phyloP scores from a whole-genome alignment of 2,888 invertebrate species.

The Orthosia gracilis region DNA sequence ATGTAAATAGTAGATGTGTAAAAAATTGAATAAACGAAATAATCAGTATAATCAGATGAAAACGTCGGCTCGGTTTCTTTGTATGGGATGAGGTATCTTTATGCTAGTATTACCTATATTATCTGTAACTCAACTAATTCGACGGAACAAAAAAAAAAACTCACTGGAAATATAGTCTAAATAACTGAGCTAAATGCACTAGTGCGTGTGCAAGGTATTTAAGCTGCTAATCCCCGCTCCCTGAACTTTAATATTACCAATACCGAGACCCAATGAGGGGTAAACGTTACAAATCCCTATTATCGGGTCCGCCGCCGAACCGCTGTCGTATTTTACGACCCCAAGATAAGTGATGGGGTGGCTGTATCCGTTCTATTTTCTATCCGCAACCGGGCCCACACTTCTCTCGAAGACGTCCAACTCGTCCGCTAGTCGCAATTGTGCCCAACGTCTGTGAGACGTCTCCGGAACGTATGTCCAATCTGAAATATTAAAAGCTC shows the following conservation, averaged over 20 bases:
- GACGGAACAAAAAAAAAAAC: background rate
- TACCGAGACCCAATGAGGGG: constrained; percentile 36
- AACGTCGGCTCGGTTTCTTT: too few species aligned
- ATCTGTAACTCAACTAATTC: too few species aligned
- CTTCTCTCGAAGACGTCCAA: constrained; percentile 20
- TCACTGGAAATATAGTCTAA: background rate
- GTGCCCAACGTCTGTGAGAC: background rate
- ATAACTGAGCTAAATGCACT: background rate
- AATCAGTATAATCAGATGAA: too few species aligned
- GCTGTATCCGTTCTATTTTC: constrained; percentile 33
- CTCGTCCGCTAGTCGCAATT: constrained; percentile 18
- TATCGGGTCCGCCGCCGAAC: constrained; percentile 34
- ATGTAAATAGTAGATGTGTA: too few species aligned
- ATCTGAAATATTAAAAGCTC: constrained; percentile 63
- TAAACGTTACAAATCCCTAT: constrained; percentile 51
- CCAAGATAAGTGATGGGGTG: constrained; percentile 47
- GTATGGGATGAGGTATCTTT: too few species aligned
- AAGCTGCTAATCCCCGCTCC: background rate
- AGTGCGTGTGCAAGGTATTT: constrained; percentile 8
- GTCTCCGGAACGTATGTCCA: constrained; percentile 41
- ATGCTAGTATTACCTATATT: too few species aligned
- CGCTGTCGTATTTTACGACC: constrained; percentile 44
- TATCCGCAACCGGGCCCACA: constrained; percentile 41
- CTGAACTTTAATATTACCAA: constrained; percentile 41
- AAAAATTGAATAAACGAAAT: too few species aligned